phyloP scores from a whole-genome alignment of 1,140 invertebrate species.

The Drepana arcuata region DNA sequence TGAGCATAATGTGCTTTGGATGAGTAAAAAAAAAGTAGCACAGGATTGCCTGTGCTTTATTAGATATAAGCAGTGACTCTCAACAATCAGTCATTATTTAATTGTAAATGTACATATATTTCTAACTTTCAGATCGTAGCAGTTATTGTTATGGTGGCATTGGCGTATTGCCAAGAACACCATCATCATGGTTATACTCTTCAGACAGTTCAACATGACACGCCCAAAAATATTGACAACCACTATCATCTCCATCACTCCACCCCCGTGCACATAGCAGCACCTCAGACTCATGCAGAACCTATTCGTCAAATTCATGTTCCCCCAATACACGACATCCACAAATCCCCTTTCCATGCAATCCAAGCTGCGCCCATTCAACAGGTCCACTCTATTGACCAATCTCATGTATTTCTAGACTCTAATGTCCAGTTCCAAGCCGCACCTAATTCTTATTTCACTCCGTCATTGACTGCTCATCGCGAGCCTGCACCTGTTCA shows the following conservation, averaged over 20 bases:
- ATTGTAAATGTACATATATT: no score
- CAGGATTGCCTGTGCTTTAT: no score
- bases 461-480: neutral
- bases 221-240: constrained; percentile 11
- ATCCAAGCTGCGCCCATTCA: constrained; percentile 7
- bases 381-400: neutral
- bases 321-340: neutral
- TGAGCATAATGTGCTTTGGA: no score
- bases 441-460: neutral
- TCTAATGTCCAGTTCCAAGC: constrained; percentile 62
- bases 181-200: constrained; percentile 10
- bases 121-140: constrained; percentile 14
- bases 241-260: no score
- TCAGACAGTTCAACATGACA: constrained; percentile 20
- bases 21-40: no score
- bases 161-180: constrained; percentile 16
- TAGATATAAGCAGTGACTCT: no score
- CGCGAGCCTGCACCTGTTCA: constrained; percentile 3
- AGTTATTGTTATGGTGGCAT: constrained; percentile 6
- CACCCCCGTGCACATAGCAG: constrained; percentile 3
- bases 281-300: no score
- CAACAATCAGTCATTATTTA: no score
- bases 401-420: constrained; percentile 42
- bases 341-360: constrained; percentile 1
- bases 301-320: no score